Evolutionary conservation across 1,140 invertebrate species (phyloP).

Genomic region (Linepithema humile): DNA sequence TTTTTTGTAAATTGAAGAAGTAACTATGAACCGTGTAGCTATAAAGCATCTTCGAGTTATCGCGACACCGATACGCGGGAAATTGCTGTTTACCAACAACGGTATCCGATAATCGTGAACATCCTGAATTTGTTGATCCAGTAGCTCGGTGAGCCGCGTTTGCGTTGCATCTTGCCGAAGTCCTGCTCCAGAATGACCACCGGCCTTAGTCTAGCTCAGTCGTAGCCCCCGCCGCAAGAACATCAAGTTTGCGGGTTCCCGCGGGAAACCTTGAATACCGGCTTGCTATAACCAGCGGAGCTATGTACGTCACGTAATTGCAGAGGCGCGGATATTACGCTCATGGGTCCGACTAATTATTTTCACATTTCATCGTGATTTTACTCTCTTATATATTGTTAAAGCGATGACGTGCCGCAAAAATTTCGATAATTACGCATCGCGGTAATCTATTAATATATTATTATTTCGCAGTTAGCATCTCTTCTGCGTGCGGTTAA

Average conservation of each 20-base stretch:
- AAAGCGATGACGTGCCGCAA: not conserved
- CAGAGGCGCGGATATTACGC: constrained; percentile 53
- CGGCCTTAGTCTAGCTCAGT: constrained; percentile 41
- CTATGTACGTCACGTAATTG: constrained; percentile 56
- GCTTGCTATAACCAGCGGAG: constrained; percentile 45
- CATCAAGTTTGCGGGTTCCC: constrained; percentile 70
- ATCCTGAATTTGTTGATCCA: constrained; percentile 50
- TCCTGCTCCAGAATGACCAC: constrained; percentile 56
- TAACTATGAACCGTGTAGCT: constrained; percentile 8
- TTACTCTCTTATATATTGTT: constrained; percentile 16
- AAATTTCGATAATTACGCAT: constrained; percentile 10
- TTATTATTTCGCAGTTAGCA: not conserved
- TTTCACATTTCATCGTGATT: constrained; percentile 49
- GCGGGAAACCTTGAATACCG: constrained; percentile 66
- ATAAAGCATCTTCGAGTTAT: constrained; percentile 28
- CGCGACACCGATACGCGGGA: not conserved
- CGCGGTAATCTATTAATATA: constrained; percentile 6
- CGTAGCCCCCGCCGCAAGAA: constrained; percentile 59
- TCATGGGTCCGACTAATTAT: constrained; percentile 54
- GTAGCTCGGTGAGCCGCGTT: constrained; percentile 17
- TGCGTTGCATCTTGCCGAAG: constrained; percentile 40
- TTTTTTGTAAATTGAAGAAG: constrained; percentile 6
- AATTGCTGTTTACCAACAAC: constrained; percentile 45
- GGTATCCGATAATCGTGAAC: constrained; percentile 36
- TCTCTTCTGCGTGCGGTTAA: not conserved